These are phyloP conservation scores for Mactra quadrangularis DNA, from an alignment of 1,140 invertebrate genomes.

Conservation along the genomic window DNA sequence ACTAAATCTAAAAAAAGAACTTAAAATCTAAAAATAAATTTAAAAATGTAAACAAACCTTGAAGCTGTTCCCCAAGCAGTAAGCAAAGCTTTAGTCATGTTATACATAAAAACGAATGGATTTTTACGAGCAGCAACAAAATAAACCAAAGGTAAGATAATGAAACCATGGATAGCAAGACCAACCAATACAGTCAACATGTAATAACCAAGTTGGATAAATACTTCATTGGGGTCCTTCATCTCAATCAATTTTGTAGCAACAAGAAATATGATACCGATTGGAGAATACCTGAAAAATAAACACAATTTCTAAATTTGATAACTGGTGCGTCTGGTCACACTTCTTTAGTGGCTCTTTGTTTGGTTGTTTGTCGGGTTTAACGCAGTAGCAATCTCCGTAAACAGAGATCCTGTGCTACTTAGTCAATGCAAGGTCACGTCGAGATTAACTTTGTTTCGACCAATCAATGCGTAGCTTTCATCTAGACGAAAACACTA, in stretches of 20 bases:
- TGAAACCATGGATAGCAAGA: conserved; percentile 79
- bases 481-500: too few relatives aligned
- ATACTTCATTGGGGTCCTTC: conserved; percentile 85
- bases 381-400: too few relatives aligned
- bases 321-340: too few relatives aligned
- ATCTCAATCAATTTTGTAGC: conserved; percentile 95
- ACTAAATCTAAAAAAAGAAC: too few relatives aligned
- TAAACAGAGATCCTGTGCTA: too few relatives aligned
- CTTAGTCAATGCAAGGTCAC: too few relatives aligned
- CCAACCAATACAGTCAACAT: conserved; percentile 80
- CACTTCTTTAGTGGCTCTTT: too few relatives aligned
- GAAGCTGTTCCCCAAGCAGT: conserved; percentile 82
- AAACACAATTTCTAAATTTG: too few relatives aligned
- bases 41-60: conserved; percentile 79
- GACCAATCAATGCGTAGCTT: too few relatives aligned
- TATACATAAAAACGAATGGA: conserved; percentile 75
- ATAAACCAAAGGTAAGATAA: conserved; percentile 81
- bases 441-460: too few relatives aligned
- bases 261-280: conserved; percentile 96
- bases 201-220: conserved; percentile 79
- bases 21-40: too few relatives aligned
- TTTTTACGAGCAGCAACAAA: conserved; percentile 79
- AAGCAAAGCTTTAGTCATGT: conserved; percentile 78
- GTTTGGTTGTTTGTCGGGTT: too few relatives aligned
- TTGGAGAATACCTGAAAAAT: conserved; percentile 90